Evolutionary conservation across 1,140 invertebrate genomes (phyloP).

Genomic region (Plodia interpunctella): DNA sequence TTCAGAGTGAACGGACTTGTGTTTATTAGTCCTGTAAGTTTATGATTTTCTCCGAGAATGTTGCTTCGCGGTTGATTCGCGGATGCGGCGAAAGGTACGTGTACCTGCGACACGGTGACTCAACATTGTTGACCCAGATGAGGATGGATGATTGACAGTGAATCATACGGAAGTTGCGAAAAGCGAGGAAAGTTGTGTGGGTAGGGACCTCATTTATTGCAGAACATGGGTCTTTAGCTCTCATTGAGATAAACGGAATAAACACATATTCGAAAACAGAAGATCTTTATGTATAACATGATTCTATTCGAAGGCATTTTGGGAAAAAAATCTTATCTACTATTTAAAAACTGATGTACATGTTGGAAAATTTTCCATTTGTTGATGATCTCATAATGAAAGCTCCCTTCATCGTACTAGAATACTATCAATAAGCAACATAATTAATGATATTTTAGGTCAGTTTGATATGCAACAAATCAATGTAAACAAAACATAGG

Average conservation of each 20-base stretch:
- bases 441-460: conserved; percentile 6
- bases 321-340: too few relatives aligned
- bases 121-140: conserved; percentile 25
- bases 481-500: conserved; percentile 20
- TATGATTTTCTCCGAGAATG: background rate
- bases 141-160: conserved; percentile 29
- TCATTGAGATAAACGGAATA: background rate
- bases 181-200: background rate
- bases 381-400: too few relatives aligned
- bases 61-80: background rate
- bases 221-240: too few relatives aligned
- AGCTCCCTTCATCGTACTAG: too few relatives aligned
- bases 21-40: too few relatives aligned
- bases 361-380: background rate
- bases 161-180: conserved; percentile 17
- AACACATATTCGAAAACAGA: background rate
- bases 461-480: conserved; percentile 14
- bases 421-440: too few relatives aligned
- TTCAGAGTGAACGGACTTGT: too few relatives aligned
- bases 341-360: background rate
- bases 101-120: background rate
- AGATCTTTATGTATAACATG: too few relatives aligned
- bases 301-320: too few relatives aligned
- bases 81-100: background rate
- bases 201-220: too few relatives aligned